Base-by-base conservation (phyloP, 2,113 vertebrate genomes). In the Stegastes partitus region DNA sequence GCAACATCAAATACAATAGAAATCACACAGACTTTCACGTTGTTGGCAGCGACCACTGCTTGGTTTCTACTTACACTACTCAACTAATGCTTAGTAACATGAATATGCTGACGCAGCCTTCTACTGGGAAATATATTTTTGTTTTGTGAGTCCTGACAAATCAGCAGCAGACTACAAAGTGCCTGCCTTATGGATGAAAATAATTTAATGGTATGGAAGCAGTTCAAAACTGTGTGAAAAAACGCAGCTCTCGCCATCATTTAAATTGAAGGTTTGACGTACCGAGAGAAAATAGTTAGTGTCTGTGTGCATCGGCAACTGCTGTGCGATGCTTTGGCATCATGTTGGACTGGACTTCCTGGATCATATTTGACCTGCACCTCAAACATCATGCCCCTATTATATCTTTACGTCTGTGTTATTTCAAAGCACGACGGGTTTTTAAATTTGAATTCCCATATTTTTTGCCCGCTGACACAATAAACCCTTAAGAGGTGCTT, bases 1-100 rank as follows among this genome's bases (percentile, higher is more conserved):
- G 62, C 53, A 61, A 65, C 69, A 49, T 76, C 42, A 57, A 68
- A 74, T 57, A 70, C 42, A 74, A 83, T 45, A 50, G 19, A 61
- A 83, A 74, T 74, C 79, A 79, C 56, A 53, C 21, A 49, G 55
- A 59, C 62, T 49, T 47, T 65, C 69, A 78, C 74, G 62, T 16
- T 55, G 37, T 45, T 47, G 8, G 37, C 18, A 2, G 54, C 12
- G 64, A 39, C 44, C 14, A 0, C 44, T 23, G 69, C 56, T 68
- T 63, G 65, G 51, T 42, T 65, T 77, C 57, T 55, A 22, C 68
- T 26, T 47, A 59, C 21, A 28, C 28, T 8, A 23, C 51, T 68
- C 42, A 73, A 54, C 44, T 73, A 69, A 55, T 23, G 44, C 73
- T 81, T 15, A 37, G 47, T 47, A 55, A 68, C 59, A 84, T 37